Evolutionary conservation across 2,888 invertebrate genomes (phyloP), one percentile per base, ranked within the genome.

Genomic region (Matsumyia berberina): DNA sequence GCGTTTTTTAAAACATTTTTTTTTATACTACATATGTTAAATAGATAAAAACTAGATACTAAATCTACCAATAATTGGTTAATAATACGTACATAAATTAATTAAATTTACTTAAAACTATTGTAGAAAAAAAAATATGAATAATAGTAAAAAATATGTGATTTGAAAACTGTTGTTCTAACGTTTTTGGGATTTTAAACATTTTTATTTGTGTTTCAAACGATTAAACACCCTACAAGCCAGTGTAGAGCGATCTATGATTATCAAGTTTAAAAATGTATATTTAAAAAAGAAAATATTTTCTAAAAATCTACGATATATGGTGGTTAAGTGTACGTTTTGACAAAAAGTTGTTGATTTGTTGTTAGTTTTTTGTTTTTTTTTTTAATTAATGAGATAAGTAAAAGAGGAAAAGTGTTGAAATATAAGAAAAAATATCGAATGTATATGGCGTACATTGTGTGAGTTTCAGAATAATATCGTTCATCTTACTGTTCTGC

Each of bases 11-110:
- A 77, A 74, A 80, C 70, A 72, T 49, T 58, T 51, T 57, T 39
- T 51, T 66, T 66, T 57, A 24, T 53, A 74, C 74, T 81, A 76
- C 70, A 66, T 58, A 78, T 69, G 69, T 74, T 81, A 60, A 78
- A 70, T 82, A 81, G 81, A 86, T 81, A 82, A 74, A 81, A 80
- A 67, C 42, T 29, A 67, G 33, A 29, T 62, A 57, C 66, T 70
- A 72, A 76, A 29, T 39, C 55, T 80, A 81, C 49, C 51, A 42
- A 77, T 70, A 46, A 29, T 17, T 33, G 33, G 19, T 66, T 42
- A 51, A 64, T 74, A 42, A 17, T 46, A 39, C 2, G 35, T 24
- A 74, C 70, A 81, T 81, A 81, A 81, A 81, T 76, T 76, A 80
- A 5, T 73, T 67, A 55, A 51, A 66, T 76, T 53, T 55, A 60